Evolutionary conservation across 2,113 vertebrate genomes (phyloP).

Genomic region (Pongo pygmaeus): DNA sequence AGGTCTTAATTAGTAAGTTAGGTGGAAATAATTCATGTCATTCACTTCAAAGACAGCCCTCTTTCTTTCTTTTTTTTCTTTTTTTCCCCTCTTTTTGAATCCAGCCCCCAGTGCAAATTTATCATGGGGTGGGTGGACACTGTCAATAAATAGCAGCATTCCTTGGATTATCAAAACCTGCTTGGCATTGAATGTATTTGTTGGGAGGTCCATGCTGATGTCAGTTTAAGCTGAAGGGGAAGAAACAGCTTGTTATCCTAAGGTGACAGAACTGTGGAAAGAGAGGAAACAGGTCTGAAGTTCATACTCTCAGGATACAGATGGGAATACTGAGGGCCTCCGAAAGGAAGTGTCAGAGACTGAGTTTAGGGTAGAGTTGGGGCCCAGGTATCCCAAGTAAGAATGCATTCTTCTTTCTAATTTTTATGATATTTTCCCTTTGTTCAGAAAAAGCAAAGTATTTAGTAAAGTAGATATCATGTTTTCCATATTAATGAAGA

Average conservation of each 20-base stretch:
- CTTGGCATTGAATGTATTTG: fast-evolving
- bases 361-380: not conserved
- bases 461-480: not conserved
- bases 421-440: not conserved
- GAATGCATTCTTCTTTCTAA: not conserved
- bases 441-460: not conserved
- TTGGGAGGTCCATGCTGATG: not conserved
- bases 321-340: not conserved
- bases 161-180: not conserved
- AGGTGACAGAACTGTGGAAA: not conserved
- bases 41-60: conserved; percentile 77
- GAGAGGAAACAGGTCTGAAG: not conserved
- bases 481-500: not conserved
- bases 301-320: not conserved
- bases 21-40: conserved; percentile 85
- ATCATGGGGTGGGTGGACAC: not conserved
- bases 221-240: not conserved
- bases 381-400: not conserved
- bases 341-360: too few species aligned
- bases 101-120: conserved; percentile 18
- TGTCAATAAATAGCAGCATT: conserved; percentile 47
- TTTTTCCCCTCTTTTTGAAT: not conserved
- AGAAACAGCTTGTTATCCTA: fast-evolving
- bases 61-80: not conserved
- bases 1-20: conserved; percentile 87